Base-by-base conservation (phyloP, 2,888 invertebrate genomes). In the Cremastinae sp. region DNA sequence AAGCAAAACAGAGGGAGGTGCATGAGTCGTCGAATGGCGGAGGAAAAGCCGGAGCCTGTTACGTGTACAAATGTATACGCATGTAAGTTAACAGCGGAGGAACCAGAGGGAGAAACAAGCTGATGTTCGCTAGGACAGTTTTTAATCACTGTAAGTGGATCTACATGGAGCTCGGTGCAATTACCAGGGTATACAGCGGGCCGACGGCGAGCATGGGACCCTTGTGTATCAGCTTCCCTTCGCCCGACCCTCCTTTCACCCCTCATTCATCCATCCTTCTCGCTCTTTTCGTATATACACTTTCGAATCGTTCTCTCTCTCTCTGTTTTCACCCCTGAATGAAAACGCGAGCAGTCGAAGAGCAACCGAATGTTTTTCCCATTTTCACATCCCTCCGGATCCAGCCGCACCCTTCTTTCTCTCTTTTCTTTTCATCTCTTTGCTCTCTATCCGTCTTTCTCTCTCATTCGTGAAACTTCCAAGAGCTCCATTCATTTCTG, bases 101-200 rank as follows among this genome's bases (percentile, higher is more conserved):
- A 14, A 43, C 47, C 34, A 45, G 41, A 36, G 34, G 53, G 51
- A 64, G 72, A 45, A 62, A 68, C 68, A 61, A 65, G 82, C 84
- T 84, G 86, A 85, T 85, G 85, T 88, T 86, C 86, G 84, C 87
- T 88, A 88, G 89, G 89, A 88, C 88, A 88, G 87, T 90, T 90
- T 90, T 90, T 90, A 90, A 90, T 90, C 90, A 90, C 89, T 86
- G 88, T 90, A 90, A 90, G 90, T 90, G 90, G 90, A 88, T 90
- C 89, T 90, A 88, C 89, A 89, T 89, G 87, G 87, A 85, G 84
- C 86, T 86, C 78, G 87, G 28, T 77, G 87, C 89, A 89, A 89
- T 89, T 89, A 89, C 88, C 86, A 82, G 84, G 86, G 84, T 83
- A 86, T 85, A 84, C 84, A 71, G 10, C 20, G 51, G 76, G 69